Evolutionary conservation across 2,797 vertebrate genomes (phyloP).

Genomic region (Anableps anableps): DNA sequence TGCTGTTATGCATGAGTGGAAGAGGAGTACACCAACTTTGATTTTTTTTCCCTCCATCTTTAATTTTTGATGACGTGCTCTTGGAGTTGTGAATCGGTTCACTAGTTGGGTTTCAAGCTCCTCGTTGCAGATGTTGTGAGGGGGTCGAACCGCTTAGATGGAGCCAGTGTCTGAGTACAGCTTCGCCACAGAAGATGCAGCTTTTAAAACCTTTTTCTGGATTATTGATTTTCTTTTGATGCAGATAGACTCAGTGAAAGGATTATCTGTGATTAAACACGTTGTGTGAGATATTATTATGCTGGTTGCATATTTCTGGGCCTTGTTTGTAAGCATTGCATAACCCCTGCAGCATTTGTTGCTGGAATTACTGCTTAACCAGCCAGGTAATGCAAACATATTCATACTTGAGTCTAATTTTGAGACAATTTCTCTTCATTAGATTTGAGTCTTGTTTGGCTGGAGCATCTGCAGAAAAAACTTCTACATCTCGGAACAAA

Average conservation of each 20-base stretch:
- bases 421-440: not conserved
- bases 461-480: conserved; percentile 6
- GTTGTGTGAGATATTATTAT: conserved; percentile 11
- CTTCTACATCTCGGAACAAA: conserved; percentile 1
- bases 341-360: not conserved
- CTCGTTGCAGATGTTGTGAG: conserved; percentile 23
- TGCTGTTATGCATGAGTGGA: conserved; percentile 47
- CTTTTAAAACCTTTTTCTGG: conserved; percentile 7
- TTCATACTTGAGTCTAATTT: not conserved
- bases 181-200: not conserved
- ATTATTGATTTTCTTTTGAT: conserved; percentile 17
- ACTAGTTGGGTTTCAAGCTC: conserved; percentile 26
- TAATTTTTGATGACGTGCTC: conserved; percentile 44
- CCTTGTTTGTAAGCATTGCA: conserved; percentile 27
- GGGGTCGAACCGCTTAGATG: conserved; percentile 25
- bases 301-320: conserved; percentile 8
- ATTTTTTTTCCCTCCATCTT: conserved; percentile 53
- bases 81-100: conserved; percentile 46
- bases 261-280: conserved; percentile 21
- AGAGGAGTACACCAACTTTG: conserved; percentile 42
- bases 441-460: conserved; percentile 17
- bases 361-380: conserved; percentile 8
- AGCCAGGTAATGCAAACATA: not conserved
- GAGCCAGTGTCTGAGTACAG: not conserved
- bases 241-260: conserved; percentile 1